Percentiles rank a stretch among this genome's conserved stretches.
phyloP scores from a whole-genome alignment of 2,797 vertebrate genomes.

The Coluber constrictor region DNA sequence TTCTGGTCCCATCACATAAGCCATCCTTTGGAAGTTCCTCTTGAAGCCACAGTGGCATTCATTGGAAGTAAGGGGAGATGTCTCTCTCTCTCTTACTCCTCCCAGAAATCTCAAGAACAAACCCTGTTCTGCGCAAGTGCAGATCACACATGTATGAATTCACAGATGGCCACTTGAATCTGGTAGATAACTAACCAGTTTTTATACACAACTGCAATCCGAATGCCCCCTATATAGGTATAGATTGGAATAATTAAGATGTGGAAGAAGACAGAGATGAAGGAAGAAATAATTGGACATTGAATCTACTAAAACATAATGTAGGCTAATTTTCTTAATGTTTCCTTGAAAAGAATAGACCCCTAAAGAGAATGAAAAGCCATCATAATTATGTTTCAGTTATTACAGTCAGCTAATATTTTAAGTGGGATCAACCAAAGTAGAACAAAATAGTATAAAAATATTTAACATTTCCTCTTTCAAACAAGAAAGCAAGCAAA shows the following conservation, averaged over 20 bases:
- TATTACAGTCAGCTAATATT: not conserved
- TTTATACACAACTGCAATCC: not conserved
- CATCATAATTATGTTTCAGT: not conserved
- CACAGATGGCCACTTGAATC: not conserved
- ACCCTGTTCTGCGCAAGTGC: not conserved
- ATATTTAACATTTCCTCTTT: not conserved
- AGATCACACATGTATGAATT: not conserved
- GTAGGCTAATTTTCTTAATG: not conserved
- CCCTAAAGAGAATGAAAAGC: not conserved
- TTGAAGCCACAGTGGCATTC: not conserved
- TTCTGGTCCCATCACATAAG: not conserved
- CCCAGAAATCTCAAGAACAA: not conserved
- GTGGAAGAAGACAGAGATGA: not conserved
- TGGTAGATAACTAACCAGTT: not conserved
- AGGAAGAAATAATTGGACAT: not conserved
- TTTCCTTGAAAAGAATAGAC: not conserved
- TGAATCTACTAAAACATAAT: not conserved
- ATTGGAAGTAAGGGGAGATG: not conserved
- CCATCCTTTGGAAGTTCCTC: not conserved
- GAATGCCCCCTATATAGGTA: not conserved
- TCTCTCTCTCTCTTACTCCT: not conserved
- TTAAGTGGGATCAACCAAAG: not conserved
- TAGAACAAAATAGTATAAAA: not conserved
- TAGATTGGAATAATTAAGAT: not conserved
- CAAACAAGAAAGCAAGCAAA: not conserved